Base-by-base conservation (phyloP, 37 sponge, comb jelly and placozoan species). In the Mnemiopsis leidyi region DNA sequence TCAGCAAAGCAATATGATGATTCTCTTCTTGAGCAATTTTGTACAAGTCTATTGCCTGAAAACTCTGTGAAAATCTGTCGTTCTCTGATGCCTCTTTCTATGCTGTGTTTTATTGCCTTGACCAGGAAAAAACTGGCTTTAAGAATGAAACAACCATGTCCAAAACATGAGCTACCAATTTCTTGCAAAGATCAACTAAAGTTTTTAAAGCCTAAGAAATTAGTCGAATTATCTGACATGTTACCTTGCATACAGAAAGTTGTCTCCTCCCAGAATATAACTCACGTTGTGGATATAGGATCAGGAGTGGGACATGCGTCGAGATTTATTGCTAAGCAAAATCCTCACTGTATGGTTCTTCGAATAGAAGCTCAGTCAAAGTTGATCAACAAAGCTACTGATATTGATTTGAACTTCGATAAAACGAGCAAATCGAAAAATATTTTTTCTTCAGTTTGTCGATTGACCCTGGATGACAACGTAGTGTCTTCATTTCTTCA, bases 251-350 rank as follows among this genome's bases (percentile, higher is more conserved):
- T 85, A 0, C 33, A 18, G 0, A 23, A 39, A 39, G n/a, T 40
- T 1, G 24, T 85, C 5, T 23, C 24, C 2, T 0, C 0, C 0
- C 29, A 40, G 5, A 39, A 21, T 26, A 85, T 85, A 38, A 26
- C 90, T 26, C 90, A 85, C 35, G 24, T 85, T 18, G 90, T 85
- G 5, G 90, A 85, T 23, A 40, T 85, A 23, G 90, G 90, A 18
- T 85, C 90, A 39, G 90, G 90, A 13, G 24, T 85, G 9, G 90
- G 90, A 21, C 90, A 85, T 38, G 61, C 36, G 5, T 85, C 90
- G 5, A 13, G 90, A 25, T 85, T 85, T 38, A 38, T 85, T 40
- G 90, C 90, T 24, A 85, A 85, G 28, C 90, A 85, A 39, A 85
- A 38, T 25, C 90, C 90, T 39, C 5, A 28, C 48, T 40, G 40